Evolutionary conservation across 1,140 invertebrate genomes (phyloP).

Genomic region (Chionoecetes opilio): DNA sequence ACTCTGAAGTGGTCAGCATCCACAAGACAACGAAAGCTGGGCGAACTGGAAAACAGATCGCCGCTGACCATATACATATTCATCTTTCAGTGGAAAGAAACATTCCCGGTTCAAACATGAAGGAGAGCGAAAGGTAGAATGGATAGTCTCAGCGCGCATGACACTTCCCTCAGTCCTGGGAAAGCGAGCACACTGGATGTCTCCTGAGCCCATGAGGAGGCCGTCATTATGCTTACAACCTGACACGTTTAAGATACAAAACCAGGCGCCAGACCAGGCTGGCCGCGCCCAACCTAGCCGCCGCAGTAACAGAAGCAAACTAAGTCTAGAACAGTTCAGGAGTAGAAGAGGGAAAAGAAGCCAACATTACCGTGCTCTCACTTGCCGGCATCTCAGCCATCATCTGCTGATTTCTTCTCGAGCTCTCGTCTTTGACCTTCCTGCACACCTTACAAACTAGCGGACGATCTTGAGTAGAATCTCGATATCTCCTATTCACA

Average conservation of each 20-base stretch:
- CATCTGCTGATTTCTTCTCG: neutral
- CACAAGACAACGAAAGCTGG: neutral
- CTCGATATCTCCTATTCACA: neutral
- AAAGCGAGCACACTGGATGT: neutral
- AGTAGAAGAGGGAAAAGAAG: constrained; percentile 52
- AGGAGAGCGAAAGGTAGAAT: neutral
- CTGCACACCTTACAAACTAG: neutral
- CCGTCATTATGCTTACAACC: constrained; percentile 30
- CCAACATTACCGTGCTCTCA: neutral
- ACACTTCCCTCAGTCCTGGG: neutral
- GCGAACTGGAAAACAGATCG: neutral
- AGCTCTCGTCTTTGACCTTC: neutral
- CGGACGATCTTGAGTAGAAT: neutral
- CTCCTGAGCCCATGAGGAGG: neutral
- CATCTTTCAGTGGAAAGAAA: neutral
- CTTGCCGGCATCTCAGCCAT: neutral
- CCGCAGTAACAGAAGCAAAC: neutral
- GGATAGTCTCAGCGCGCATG: constrained; percentile 3
- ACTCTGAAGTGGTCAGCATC: neutral
- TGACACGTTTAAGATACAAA: neutral
- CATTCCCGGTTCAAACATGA: neutral
- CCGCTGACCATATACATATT: neutral
- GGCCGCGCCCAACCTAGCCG: neutral
- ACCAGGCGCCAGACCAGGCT: neutral
- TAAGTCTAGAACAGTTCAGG: constrained; percentile 13